Conservation (phyloP, 2,888 invertebrate species). For the Drosophila hamatofila region DNA sequence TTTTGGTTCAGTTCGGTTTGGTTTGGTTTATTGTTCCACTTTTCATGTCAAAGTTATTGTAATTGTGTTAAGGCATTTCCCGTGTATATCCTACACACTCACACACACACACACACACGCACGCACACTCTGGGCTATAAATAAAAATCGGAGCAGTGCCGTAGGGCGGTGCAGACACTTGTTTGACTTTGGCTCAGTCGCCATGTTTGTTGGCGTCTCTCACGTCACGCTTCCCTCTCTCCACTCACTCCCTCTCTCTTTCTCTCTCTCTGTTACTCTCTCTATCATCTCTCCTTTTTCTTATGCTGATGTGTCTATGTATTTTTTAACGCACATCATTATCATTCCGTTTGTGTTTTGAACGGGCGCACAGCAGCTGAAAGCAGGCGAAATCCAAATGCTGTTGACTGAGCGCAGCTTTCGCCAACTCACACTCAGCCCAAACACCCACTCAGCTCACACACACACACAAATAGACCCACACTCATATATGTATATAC, state of each 20-base stretch:
- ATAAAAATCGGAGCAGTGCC: slow-evolving; percentile 52
- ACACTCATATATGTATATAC: background rate
- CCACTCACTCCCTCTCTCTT: background rate
- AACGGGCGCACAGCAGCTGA: slow-evolving; percentile 74
- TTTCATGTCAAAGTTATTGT: slow-evolving; percentile 82
- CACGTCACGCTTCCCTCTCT: background rate
- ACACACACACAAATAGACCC: background rate
- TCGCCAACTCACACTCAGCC: background rate
- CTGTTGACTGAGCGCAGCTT: slow-evolving; percentile 17
- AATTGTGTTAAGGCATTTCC: slow-evolving; percentile 82
- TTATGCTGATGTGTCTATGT: slow-evolving; percentile 50
- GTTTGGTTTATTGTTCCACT: slow-evolving; percentile 80
- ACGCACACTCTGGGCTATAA: slow-evolving; percentile 57
- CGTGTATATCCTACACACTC: slow-evolving; percentile 68
- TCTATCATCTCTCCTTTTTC: slow-evolving; percentile 2
- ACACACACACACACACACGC: slow-evolving; percentile 26
- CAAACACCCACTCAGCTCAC: background rate
- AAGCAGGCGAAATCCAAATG: slow-evolving; percentile 34
- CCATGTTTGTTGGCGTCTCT: slow-evolving; percentile 52
- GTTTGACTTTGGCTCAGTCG: slow-evolving; percentile 73
- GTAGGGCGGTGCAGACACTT: slow-evolving; percentile 59
- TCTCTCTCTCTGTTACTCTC: background rate
- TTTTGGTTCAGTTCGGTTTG: slow-evolving; percentile 50
- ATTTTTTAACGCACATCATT: slow-evolving; percentile 81
- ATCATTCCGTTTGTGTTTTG: slow-evolving; percentile 83